These are phyloP conservation scores for Gnathonemus echidnorhynchus DNA, from an alignment of 2,113 vertebrate genomes.

Conservation along the genomic window DNA sequence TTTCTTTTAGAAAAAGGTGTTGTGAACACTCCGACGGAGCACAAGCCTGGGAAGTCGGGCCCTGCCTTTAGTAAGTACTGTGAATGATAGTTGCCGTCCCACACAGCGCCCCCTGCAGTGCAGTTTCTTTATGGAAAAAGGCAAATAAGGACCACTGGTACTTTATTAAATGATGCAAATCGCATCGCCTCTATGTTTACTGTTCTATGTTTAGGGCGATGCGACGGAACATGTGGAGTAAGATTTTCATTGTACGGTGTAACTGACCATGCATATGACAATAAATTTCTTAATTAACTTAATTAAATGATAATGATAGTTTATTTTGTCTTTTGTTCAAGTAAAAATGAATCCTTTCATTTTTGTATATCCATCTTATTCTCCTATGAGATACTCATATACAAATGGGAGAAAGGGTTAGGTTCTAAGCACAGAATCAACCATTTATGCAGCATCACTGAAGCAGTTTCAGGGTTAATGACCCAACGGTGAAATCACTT, in stretches of 20 bases:
- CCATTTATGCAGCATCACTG: not conserved
- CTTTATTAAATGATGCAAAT: not conserved
- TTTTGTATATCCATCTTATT: not conserved
- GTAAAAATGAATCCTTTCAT: not conserved
- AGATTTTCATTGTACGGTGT: too few species aligned
- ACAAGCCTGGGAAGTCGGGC: constrained; percentile 67
- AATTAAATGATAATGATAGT: not conserved
- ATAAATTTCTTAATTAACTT: too few species aligned
- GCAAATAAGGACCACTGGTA: not conserved
- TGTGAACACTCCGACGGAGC: constrained; percentile 63
- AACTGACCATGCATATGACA: too few species aligned
- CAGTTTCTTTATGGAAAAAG: not conserved
- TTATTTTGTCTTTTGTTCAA: not conserved
- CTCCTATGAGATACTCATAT: not conserved
- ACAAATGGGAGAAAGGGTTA: too few species aligned
- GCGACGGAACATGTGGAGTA: too few species aligned
- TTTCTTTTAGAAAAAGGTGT: constrained; percentile 64
- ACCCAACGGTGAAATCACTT: not conserved
- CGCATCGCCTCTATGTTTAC: too few species aligned
- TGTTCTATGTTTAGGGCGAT: too few species aligned
- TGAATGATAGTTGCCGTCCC: not conserved
- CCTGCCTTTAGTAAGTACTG: constrained; percentile 66
- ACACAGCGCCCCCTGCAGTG: not conserved
- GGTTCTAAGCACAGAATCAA: too few species aligned
- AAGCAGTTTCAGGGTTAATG: not conserved